A percentile compares a stretch with the other conserved stretches of the same genome.
Conservation (phyloP, 2,797 vertebrate genomes). For the Pygocentrus nattereri region DNA sequence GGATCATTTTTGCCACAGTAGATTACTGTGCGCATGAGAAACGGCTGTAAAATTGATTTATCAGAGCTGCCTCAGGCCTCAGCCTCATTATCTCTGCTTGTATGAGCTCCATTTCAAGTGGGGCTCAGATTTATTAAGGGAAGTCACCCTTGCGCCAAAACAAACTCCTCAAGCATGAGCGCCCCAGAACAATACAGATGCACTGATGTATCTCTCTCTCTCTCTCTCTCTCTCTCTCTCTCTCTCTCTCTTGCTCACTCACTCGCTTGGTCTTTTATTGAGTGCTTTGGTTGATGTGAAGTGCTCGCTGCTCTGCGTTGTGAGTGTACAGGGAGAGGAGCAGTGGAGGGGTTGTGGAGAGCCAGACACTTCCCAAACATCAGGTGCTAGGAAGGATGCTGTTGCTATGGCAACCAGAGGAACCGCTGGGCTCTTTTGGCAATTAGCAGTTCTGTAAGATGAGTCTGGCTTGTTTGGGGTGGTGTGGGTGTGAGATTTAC, state of each 20-base stretch:
- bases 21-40: neutral
- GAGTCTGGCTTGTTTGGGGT: constrained; percentile 39
- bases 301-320: constrained; percentile 36
- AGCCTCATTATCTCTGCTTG: neutral
- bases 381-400: constrained; percentile 47
- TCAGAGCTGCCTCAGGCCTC: neutral
- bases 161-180: neutral
- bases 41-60: neutral
- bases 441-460: constrained; percentile 46
- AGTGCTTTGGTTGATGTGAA: constrained; percentile 27
- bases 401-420: constrained; percentile 55
- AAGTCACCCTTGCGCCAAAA: neutral
- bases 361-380: constrained; percentile 52
- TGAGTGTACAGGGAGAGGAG: constrained; percentile 29
- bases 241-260: neutral
- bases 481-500: constrained; percentile 45
- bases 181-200: neutral
- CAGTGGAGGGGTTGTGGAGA: constrained; percentile 43
- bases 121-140: neutral
- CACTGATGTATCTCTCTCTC: neutral
- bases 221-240: neutral
- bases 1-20: neutral
- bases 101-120: constrained; percentile 1
- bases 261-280: neutral
- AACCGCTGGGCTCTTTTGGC: constrained; percentile 46